Base-by-base conservation (phyloP, 2,113 vertebrate genomes). In the Tychaedon coryphoeus region DNA sequence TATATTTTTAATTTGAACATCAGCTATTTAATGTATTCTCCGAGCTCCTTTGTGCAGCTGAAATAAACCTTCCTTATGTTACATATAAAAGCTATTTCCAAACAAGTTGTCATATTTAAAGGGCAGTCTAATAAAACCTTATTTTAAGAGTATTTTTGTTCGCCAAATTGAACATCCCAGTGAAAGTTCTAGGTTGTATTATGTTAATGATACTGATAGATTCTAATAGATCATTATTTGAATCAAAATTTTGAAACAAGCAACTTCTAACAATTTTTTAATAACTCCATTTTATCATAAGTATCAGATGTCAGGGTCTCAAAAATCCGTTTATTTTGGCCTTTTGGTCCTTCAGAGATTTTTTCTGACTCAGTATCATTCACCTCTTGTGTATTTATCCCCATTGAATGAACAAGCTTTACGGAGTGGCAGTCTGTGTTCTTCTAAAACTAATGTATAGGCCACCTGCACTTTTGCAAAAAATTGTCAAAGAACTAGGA, bases 381-480 rank as follows among this genome's bases (percentile, higher is more conserved):
- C 72, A 62, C 87, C 58, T 94, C 84, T 93, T 94, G 34, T 82
- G 47, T 71, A 96, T 96, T 97, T 96, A 97, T 90, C 22, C 24
- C 33, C 67, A 92, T 78, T 96, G 94, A 97, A 33, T 58, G 85
- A 97, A 93, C 14, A 93, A 87, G 84, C 87, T 96, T 95, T 95
- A 92, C 93, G 75, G 47, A 96, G 69, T 4, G 5, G 73, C 81
- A 98, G 82, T 96, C 94, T 97, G 77, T 96, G 81, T 94, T 94
- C 48, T 96, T 69, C 70, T 86, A 86, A 97, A 97, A 92, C 86
- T 74, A 97, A 95, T 95, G 33, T 83, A 95, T 95, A 94, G 53
- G 85, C 92, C 96, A 97, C 97, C 95, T 97, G 97, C 95, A 96
- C 45, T 97, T 96, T 92, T 87, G 47, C 88, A 96, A 97, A 97